phyloP scores from a whole-genome alignment of 2,113 vertebrate genomes.

The Cyphomyrus discorhynchus region DNA sequence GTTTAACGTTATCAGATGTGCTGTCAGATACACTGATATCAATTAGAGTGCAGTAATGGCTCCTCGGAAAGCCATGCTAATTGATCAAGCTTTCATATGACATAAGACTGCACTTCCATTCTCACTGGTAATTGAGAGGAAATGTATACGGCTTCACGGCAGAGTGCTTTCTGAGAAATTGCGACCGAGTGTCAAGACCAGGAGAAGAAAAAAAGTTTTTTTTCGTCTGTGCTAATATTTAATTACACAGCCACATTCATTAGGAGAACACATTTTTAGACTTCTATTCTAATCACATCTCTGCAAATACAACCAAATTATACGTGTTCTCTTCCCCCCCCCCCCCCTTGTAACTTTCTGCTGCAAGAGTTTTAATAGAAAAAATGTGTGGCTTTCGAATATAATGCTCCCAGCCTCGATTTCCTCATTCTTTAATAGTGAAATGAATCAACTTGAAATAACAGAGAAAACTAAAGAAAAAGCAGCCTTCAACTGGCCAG shows the following conservation, averaged over 20 bases:
- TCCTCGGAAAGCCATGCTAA: conserved; percentile 11
- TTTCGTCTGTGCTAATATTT: conserved; percentile 15
- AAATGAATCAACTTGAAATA: conserved; percentile 5
- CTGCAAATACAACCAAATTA: neutral
- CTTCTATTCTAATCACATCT: conserved; percentile 14
- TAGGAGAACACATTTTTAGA: conserved; percentile 12
- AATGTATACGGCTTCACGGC: conserved; percentile 5
- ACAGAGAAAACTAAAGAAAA: neutral
- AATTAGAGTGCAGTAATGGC: neutral
- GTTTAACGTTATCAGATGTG: neutral
- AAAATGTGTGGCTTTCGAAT: neutral
- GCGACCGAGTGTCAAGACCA: neutral
- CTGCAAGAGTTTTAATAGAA: neutral
- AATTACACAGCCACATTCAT: conserved; percentile 16
- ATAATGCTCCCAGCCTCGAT: neutral
- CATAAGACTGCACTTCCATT: neutral
- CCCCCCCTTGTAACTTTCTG: neutral
- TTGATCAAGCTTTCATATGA: neutral
- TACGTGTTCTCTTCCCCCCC: too few relatives aligned
- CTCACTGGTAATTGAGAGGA: conserved; percentile 6
- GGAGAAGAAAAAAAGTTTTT: neutral
- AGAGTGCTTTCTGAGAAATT: conserved; percentile 7
- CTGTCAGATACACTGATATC: conserved; percentile 1
- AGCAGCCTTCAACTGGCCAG: neutral
- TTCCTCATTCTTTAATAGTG: neutral